Evolutionary conservation across 2,797 vertebrate genomes (phyloP), one percentile per base, ranked within the genome.

Genomic region (Nyctalus aviator): DNA sequence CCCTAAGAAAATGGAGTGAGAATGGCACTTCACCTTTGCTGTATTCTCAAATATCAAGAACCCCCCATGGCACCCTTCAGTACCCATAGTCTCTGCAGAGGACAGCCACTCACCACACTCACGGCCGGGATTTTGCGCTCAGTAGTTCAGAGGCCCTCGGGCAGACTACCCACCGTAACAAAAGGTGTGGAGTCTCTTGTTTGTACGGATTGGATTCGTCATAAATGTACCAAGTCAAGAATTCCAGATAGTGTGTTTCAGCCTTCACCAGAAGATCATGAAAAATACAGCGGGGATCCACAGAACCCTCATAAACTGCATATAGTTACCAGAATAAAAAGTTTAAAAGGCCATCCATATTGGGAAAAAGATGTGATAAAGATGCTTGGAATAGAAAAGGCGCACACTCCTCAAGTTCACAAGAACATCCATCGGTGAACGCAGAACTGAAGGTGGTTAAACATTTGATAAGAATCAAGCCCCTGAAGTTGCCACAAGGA

Each of bases 401-500:
- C 98, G 0, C 98, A 99, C 46, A 96, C 95, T 14, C 98, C 99
- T 62, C 98, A 98, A 81, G 98, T 99, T 91, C 99, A 99, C 97
- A 99, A 99, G 98, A 99, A 99, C 84, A 99, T 98, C 90, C 99
- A 99, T 98, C 99, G 2, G 99, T 99, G 96, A 99, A 99, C 81
- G 96, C 86, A 95, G 99, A 97, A 64, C 97, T 99, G 94, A 99
- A 99, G 97, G 95, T 98, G 68, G 95, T 99, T 90, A 99, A 99
- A 96, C 99, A 99, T 96, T 98, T 99, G 84, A 98, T 99, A 87
- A 99, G 99, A 94, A 98, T 99, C 96, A 97, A 99, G 97, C 99
- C 99, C 0, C 96, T 99, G 94, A 99, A 98, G 96, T 98, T 99
- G 5, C 99, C 99, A 0, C 97, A 99, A 0, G 99, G 99, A 30